Conservation (phyloP, 1,140 invertebrate genomes). For the Bombus superbus region DNA sequence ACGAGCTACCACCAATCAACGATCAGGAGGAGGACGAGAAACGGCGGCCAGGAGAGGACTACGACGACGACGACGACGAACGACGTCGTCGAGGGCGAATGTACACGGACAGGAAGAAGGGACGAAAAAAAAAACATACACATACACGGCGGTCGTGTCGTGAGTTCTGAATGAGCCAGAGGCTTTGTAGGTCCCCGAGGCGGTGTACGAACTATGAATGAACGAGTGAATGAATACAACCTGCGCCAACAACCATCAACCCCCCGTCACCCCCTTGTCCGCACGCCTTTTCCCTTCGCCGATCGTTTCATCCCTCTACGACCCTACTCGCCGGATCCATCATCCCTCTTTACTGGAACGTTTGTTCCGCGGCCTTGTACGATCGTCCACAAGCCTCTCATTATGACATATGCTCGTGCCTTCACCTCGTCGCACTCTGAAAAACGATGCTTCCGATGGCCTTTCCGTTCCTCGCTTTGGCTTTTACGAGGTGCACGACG, state of each 20-base stretch:
- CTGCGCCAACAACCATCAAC: constrained; percentile 57
- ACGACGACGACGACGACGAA: constrained; percentile 34
- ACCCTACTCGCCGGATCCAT: constrained; percentile 38
- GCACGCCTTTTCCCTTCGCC: constrained; percentile 50
- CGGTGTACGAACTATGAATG: constrained; percentile 70
- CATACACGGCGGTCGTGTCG: constrained; percentile 53
- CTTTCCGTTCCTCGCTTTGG: not conserved
- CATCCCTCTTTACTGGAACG: constrained; percentile 22
- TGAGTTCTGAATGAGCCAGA: constrained; percentile 69
- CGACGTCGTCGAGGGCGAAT: constrained; percentile 38
- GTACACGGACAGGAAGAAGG: constrained; percentile 34
- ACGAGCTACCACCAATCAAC: constrained; percentile 47
- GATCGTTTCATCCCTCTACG: constrained; percentile 52
- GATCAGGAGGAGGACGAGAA: not conserved
- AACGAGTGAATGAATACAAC: constrained; percentile 71
- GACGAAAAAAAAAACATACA: constrained; percentile 20
- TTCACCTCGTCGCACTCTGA: not conserved
- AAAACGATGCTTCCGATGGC: not conserved
- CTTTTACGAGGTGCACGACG: not conserved
- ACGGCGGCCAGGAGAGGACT: not conserved
- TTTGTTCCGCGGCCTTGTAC: constrained; percentile 35
- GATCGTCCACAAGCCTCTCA: constrained; percentile 1
- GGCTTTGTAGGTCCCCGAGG: constrained; percentile 69
- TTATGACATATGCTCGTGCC: not conserved
- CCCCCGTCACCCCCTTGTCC: not conserved